Conservation (phyloP, 2,797 vertebrate species). For the Chelon auratus region DNA sequence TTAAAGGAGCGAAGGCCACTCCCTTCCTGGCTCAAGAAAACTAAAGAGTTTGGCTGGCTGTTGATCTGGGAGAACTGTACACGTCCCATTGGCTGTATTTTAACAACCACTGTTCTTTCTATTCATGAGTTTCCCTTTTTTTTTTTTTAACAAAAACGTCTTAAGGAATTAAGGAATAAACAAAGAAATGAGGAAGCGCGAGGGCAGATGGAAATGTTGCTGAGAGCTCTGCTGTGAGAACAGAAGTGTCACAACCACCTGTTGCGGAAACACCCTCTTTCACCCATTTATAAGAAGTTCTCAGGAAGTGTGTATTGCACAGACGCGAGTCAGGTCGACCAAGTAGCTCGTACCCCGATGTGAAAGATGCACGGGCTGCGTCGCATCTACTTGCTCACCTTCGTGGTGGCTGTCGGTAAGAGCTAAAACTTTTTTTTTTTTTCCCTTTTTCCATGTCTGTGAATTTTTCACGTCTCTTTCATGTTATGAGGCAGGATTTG, state of each 20-base stretch:
- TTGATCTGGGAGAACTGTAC: no score
- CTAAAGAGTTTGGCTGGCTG: no score
- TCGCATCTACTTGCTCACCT: slow-evolving; percentile 40
- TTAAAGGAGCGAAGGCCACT: no score
- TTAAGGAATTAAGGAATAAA: not conserved
- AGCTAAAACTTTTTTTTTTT: not conserved
- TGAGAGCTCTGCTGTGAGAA: not conserved
- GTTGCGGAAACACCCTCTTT: slow-evolving; percentile 38
- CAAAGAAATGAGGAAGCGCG: not conserved
- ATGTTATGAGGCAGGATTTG: no score
- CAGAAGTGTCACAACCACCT: slow-evolving; percentile 51
- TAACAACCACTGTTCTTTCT: not conserved
- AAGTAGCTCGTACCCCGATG: not conserved
- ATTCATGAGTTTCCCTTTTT: not conserved
- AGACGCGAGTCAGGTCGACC: not conserved
- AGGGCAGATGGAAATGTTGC: rapidly evolving
- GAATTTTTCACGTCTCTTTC: no score
- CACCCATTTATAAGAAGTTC: not conserved
- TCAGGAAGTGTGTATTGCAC: slow-evolving; percentile 43
- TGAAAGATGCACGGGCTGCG: slow-evolving; percentile 46
- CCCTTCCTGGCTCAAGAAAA: no score
- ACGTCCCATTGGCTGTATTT: no score
- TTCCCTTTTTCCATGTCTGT: not conserved
- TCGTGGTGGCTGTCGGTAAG: slow-evolving; percentile 62
- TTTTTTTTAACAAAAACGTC: not conserved